Evolutionary conservation across 2,888 invertebrate genomes (phyloP), one percentile per base, ranked within the genome.

Genomic region (Aleiodes leptofemur): DNA sequence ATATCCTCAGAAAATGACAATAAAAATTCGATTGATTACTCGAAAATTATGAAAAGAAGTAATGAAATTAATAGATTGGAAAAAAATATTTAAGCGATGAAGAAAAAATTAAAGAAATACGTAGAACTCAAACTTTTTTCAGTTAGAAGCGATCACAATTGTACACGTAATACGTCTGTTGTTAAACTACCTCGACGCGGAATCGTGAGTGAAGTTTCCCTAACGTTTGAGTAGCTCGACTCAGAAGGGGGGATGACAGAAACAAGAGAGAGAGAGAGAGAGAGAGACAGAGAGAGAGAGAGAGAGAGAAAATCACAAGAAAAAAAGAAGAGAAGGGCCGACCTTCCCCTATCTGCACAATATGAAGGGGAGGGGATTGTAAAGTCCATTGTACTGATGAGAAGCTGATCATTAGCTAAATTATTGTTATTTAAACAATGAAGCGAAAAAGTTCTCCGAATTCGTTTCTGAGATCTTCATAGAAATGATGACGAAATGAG

Each of bases 331-430:
- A 70, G 78, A 69, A 73, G 77, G 76, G 72, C 70, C 72, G 74
- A 72, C 72, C 76, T 79, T 76, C 77, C 79, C 79, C 77, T 69
- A 76, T 51, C 64, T 69, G 55, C 38, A 70, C 9, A 9, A 38
- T 53, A 70, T 73, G 75, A 69, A 76, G 66, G 69, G 77, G 76
- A 70, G 8, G n/a, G 51, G 71, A 73, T 31, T 51, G 16, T 59
- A 1, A 56, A 4, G 59, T 34, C 34, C n/a, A 59, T 59, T 31
- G 11, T 2, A 34, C 31, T n/a, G 56, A 43, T 1, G 38, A 59
- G 14, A 48, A 50, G 5, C 29, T 69, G 51, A 51, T 13, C 31
- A 59, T 59, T 14, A 29, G 34, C 8, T 6, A 34, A 59, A n/a
- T 34, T 59, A 56, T 34, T 23, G 53, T 23, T 43, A 43, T 43